These are phyloP conservation scores for Hemitrygon akajei DNA, from an alignment of 2,797 vertebrate species.

Conservation along the genomic window DNA sequence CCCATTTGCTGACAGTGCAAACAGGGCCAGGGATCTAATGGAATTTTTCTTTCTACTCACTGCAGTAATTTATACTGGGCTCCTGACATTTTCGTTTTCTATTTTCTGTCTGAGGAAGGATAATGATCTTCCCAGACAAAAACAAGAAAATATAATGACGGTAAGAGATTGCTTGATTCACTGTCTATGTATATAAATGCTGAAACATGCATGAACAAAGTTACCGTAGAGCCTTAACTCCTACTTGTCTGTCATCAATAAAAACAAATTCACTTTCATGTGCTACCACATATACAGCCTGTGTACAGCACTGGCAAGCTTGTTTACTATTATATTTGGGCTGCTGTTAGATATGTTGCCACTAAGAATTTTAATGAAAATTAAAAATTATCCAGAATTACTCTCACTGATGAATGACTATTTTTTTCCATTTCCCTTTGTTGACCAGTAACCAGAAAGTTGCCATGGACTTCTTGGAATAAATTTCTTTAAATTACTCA, in stretches of 20 bases:
- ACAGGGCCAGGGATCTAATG: background rate
- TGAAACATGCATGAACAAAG: background rate
- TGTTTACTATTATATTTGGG: background rate
- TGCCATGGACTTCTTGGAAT: background rate
- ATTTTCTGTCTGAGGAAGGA: background rate
- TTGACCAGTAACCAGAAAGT: no score
- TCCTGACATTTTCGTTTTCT: background rate
- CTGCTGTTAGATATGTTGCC: background rate
- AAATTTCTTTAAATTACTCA: background rate
- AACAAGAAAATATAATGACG: slow-evolving; percentile 17
- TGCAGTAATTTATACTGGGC: background rate
- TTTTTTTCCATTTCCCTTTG: background rate
- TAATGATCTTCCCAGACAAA: background rate
- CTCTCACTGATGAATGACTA: background rate
- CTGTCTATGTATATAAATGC: background rate
- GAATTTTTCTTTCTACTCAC: background rate
- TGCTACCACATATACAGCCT: background rate
- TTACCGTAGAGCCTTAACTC: background rate
- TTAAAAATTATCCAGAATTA: background rate
- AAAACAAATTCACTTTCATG: background rate
- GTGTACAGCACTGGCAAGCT: no score
- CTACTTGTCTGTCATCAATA: background rate
- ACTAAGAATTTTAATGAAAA: no score
- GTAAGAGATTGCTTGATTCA: background rate
- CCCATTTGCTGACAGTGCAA: slow-evolving; percentile 7